Percentiles rank a stretch among this genome's conserved stretches.
Evolutionary conservation across 2,113 vertebrate genomes (phyloP).

Genomic region (cat (Felis catus)): DNA sequence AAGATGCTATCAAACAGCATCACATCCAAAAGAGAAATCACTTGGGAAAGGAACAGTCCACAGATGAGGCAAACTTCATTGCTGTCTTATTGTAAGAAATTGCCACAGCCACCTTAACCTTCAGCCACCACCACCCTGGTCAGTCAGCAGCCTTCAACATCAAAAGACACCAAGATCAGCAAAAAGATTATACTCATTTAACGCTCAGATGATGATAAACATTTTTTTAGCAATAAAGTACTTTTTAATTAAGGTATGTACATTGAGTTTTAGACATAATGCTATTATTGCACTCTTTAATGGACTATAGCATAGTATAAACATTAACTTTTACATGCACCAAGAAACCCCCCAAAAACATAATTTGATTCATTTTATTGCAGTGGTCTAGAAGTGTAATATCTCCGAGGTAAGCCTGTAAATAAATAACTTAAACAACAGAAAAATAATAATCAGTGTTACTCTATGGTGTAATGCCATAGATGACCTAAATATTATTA

Average conservation of each 20-base stretch:
- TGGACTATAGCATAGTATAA: neutral
- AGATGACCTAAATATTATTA: neutral
- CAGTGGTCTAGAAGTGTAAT: neutral
- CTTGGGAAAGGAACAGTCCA: neutral
- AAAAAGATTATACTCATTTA: neutral
- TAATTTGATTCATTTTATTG: neutral
- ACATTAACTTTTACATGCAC: neutral
- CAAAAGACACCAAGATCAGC: neutral
- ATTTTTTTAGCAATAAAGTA: neutral
- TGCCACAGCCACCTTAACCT: neutral
- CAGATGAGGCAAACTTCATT: neutral
- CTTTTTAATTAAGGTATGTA: neutral
- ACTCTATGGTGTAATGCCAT: neutral
- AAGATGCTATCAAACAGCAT: neutral
- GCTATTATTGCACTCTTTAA: neutral
- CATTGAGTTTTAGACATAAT: neutral
- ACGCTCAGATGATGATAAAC: neutral
- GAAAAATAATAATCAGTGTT: neutral
- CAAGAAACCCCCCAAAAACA: neutral
- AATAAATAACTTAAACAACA: neutral
- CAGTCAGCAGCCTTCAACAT: neutral
- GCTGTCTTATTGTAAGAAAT: neutral
- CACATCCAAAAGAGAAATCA: neutral
- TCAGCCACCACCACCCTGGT: neutral
- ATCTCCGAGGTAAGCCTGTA: neutral